Percentiles rank a stretch among this genome's conserved stretches.
Conservation (phyloP, 2,113 vertebrate genomes). For the Perca fluviatilis region DNA sequence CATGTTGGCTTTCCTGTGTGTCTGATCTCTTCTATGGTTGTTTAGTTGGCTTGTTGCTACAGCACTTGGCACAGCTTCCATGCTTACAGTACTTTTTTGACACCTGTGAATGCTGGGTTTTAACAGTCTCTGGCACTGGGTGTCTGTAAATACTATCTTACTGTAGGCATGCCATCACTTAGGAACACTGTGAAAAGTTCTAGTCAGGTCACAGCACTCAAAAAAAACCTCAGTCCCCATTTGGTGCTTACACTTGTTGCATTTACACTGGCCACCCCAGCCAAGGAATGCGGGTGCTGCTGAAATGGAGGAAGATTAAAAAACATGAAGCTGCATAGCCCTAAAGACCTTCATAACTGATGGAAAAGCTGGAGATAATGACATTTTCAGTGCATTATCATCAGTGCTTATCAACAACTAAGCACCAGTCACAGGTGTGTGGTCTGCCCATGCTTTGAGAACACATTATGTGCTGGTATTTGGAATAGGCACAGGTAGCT, state of each 20-base stretch:
- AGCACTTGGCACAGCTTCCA: constrained; percentile 62
- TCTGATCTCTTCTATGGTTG: constrained; percentile 57
- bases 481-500: constrained; percentile 31
- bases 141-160: constrained; percentile 44
- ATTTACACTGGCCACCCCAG: constrained; percentile 22
- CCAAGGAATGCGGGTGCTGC: constrained; percentile 55
- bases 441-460: constrained; percentile 29
- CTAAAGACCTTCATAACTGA: neutral
- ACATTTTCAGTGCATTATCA: neutral
- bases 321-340: constrained; percentile 19
- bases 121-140: constrained; percentile 55
- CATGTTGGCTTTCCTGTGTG: constrained; percentile 69
- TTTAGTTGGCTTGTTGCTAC: constrained; percentile 59
- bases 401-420: constrained; percentile 2
- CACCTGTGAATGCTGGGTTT: constrained; percentile 66
- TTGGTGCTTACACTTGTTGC: constrained; percentile 1
- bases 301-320: constrained; percentile 28
- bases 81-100: constrained; percentile 61
- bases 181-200: constrained; percentile 37
- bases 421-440: constrained; percentile 46
- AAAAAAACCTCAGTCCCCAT: constrained; percentile 2
- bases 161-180: constrained; percentile 40
- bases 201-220: constrained; percentile 13
- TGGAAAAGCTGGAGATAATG: neutral
- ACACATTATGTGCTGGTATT: constrained; percentile 43